A percentile compares a stretch with the other conserved stretches of the same genome.
These are phyloP conservation scores for Oceanodroma tethys DNA, from an alignment of 2,113 vertebrate genomes.

Conservation along the genomic window DNA sequence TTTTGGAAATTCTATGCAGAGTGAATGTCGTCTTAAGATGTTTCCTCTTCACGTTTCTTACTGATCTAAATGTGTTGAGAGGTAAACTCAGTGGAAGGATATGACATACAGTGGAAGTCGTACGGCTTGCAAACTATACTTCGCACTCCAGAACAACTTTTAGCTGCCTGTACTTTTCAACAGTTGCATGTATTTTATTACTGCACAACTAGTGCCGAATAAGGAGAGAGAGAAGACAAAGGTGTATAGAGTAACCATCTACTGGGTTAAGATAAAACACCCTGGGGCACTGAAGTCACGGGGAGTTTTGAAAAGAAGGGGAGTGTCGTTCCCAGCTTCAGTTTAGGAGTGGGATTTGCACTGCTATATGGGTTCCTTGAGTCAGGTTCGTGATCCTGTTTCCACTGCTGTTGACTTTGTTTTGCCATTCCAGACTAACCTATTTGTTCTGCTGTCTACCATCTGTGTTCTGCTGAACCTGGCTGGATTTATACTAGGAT, in stretches of 20 bases:
- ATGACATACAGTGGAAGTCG: not conserved
- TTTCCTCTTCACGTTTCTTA: not conserved
- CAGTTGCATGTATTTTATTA: not conserved
- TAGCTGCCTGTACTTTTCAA: not conserved
- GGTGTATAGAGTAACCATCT: not conserved
- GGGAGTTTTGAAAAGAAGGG: not conserved
- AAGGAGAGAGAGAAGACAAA: not conserved
- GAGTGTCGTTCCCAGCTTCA: not conserved
- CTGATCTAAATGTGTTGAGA: not conserved
- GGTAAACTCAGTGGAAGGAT: not conserved
- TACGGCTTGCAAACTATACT: not conserved
- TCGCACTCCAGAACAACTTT: not conserved
- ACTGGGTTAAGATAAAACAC: not conserved
- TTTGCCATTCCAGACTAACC: constrained; percentile 78
- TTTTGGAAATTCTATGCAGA: not conserved
- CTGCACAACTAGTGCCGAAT: not conserved
- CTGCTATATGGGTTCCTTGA: not conserved
- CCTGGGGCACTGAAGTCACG: not conserved
- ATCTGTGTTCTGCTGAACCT: constrained; percentile 84
- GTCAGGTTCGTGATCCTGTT: not conserved
- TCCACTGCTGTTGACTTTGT: not conserved
- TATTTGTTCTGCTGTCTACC: constrained; percentile 84
- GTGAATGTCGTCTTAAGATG: not conserved
- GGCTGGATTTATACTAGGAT: constrained; percentile 83
- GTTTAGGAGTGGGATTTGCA: not conserved